Evolutionary conservation across 1,140 invertebrate genomes (phyloP).

Genomic region (Zaprionus taronus): DNA sequence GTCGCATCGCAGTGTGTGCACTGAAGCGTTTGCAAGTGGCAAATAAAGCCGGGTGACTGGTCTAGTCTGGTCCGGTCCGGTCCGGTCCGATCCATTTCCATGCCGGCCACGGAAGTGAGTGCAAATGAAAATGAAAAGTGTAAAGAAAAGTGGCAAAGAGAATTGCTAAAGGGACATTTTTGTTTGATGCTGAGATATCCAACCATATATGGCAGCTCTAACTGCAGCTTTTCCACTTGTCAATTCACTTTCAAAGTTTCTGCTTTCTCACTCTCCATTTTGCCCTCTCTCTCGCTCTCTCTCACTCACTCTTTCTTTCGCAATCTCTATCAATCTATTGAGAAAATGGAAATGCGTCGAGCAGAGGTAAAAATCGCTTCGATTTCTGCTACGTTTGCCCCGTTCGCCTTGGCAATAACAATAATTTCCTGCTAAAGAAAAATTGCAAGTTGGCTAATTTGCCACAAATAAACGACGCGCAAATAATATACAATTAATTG

Average conservation of each 20-base stretch:
- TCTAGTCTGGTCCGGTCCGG: neutral
- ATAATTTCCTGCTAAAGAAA: slow-evolving; percentile 78
- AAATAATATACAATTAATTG: slow-evolving; percentile 83
- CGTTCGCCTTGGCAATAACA: slow-evolving; percentile 67
- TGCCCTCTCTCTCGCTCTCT: neutral
- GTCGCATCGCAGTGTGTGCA: slow-evolving; percentile 49
- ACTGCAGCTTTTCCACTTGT: slow-evolving; percentile 18
- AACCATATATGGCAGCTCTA: neutral
- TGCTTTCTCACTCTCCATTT: slow-evolving; percentile 9
- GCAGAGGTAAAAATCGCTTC: slow-evolving; percentile 12
- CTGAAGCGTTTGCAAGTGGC: slow-evolving; percentile 48
- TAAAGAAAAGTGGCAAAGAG: neutral
- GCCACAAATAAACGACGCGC: slow-evolving; percentile 76
- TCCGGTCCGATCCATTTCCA: slow-evolving; percentile 32
- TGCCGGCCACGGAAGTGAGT: slow-evolving; percentile 58
- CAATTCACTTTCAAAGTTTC: slow-evolving; percentile 40
- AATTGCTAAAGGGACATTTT: slow-evolving; percentile 1
- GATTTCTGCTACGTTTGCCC: slow-evolving; percentile 42
- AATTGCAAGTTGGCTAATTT: slow-evolving; percentile 80
- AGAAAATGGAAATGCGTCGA: slow-evolving; percentile 41
- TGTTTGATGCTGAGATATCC: neutral
- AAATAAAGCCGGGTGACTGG: slow-evolving; percentile 27
- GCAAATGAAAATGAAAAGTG: slow-evolving; percentile 61
- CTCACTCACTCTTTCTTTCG: neutral
- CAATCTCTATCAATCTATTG: neutral